Percentiles rank a stretch among this genome's conserved stretches.
Evolutionary conservation across 2,113 vertebrate species (phyloP).

Genomic region (Piliocolobus tephrosceles): DNA sequence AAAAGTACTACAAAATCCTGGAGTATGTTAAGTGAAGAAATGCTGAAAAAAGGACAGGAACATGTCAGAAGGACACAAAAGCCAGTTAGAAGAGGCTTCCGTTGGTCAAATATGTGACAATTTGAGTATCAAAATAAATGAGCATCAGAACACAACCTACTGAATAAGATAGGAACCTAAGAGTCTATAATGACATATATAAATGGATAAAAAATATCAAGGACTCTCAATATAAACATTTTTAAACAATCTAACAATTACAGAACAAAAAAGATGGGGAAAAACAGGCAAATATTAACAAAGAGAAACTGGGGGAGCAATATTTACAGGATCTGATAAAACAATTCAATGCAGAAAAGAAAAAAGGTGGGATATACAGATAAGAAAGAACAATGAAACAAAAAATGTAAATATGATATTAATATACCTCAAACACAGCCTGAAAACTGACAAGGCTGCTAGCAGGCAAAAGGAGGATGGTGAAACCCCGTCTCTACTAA

Average conservation of each 20-base stretch:
- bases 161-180: neutral
- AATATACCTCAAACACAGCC: neutral
- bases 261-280: neutral
- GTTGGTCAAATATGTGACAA: neutral
- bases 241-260: neutral
- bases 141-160: neutral
- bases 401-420: neutral
- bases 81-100: neutral
- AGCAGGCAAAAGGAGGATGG: neutral
- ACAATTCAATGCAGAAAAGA: neutral
- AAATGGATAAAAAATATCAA: neutral
- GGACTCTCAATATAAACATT: neutral
- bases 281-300: neutral
- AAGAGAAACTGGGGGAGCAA: neutral
- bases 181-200: neutral
- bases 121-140: slow-evolving; percentile 17
- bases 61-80: neutral
- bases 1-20: neutral
- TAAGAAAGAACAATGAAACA: neutral
- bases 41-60: neutral
- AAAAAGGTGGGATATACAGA: neutral
- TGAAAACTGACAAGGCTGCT: slow-evolving; percentile 10
- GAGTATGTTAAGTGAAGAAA: neutral
- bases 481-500: neutral
- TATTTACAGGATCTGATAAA: neutral